These are phyloP conservation scores for Halocaridina rubra DNA, from an alignment of 2,888 invertebrate genomes.

Conservation along the genomic window DNA sequence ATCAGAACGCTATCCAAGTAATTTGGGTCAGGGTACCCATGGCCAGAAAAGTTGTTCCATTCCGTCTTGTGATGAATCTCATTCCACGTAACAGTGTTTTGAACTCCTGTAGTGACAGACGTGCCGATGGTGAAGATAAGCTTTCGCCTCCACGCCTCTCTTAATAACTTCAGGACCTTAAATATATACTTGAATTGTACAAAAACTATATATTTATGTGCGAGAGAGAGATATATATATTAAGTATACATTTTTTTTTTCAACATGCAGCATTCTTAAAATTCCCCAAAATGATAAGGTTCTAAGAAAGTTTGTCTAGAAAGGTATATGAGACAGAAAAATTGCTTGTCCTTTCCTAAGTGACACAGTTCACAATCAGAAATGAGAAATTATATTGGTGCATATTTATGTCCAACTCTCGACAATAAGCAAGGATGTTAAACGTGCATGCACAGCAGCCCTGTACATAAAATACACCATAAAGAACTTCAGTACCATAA, in stretches of 20 bases:
- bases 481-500: too few species aligned
- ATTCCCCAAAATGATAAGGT: too few species aligned
- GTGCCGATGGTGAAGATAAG: conserved; percentile 86
- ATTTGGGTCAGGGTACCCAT: conserved; percentile 81
- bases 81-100: conserved; percentile 93
- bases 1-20: conserved; percentile 78
- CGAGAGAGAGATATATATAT: too few species aligned
- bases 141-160: conserved; percentile 86
- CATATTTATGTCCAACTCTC: too few species aligned
- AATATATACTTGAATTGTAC: too few species aligned
- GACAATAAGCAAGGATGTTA: too few species aligned
- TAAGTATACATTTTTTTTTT: not conserved
- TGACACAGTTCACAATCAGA: not conserved
- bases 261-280: not conserved
- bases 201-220: too few species aligned
- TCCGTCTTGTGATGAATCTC: conserved; percentile 88
- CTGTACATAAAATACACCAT: too few species aligned
- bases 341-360: not conserved
- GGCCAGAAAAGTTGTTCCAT: conserved; percentile 69
- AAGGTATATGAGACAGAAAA: too few species aligned
- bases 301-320: too few species aligned
- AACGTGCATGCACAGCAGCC: too few species aligned
- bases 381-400: too few species aligned
- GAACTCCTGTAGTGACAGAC: conserved; percentile 85
- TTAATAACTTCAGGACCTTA: conserved; percentile 78